A percentile compares a stretch with the other conserved stretches of the same genome.
phyloP scores from a whole-genome alignment of 2,888 invertebrate genomes.

The Girardia tigrina region DNA sequence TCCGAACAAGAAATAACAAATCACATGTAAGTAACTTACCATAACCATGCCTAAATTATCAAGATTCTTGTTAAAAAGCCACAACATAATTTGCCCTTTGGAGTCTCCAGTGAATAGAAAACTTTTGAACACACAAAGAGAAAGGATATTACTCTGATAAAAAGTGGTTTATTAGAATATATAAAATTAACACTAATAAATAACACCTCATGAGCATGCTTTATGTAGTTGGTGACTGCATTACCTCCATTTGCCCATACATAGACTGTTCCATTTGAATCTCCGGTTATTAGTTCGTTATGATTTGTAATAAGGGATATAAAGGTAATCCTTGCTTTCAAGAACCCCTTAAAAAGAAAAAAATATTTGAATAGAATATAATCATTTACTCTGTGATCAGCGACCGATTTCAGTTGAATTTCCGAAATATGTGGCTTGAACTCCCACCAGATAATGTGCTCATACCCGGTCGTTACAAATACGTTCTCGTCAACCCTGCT shows the following conservation, averaged over 20 bases:
- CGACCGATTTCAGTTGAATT: constrained; percentile 40
- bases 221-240: constrained; percentile 45
- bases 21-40: constrained; percentile 37
- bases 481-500: constrained; percentile 41
- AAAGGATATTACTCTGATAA: constrained; percentile 45
- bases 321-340: constrained; percentile 43
- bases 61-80: constrained; percentile 43
- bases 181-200: neutral
- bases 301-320: constrained; percentile 41
- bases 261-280: constrained; percentile 48
- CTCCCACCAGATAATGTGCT: constrained; percentile 46
- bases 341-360: constrained; percentile 40
- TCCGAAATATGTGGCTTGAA: constrained; percentile 40
- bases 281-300: constrained; percentile 46
- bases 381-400: constrained; percentile 44
- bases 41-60: constrained; percentile 40
- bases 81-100: neutral
- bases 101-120: constrained; percentile 41
- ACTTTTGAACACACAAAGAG: constrained; percentile 39
- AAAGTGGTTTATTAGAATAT: neutral
- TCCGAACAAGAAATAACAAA: neutral
- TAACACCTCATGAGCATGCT: constrained; percentile 46
- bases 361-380: neutral
- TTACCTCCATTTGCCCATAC: constrained; percentile 44
- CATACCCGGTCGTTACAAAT: constrained; percentile 44